Evolutionary conservation across 1,140 invertebrate species (phyloP), one percentile per base, ranked within the genome.

Genomic region (Eurosta solidaginis): DNA sequence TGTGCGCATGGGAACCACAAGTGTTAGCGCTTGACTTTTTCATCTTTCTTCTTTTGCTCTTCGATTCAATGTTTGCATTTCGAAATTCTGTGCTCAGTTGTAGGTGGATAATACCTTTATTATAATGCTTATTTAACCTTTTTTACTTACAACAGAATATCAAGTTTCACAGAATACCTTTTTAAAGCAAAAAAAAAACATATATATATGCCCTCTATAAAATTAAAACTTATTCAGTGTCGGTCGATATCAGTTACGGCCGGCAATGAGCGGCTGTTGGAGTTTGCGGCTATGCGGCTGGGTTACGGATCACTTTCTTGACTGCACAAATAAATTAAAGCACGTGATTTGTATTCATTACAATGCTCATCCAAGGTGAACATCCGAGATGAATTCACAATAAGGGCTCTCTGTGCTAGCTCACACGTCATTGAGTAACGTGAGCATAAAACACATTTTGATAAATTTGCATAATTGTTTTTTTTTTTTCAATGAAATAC

Each of bases 321-420:
- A 68, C 33, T 68, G 74, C 25, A 14, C 42, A 50, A 75, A 75
- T 75, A 75, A 68, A 75, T 47, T 75, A 47, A 47, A 42, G 25
- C 74, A 75, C 74, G 74, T 75, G 74, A 75, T 75, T 75, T 75
- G 74, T 75, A 75, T 75, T 47, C 74, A 75, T 75, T 75, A 75
- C 74, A 45, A n/a, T 36, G 74, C 25, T 40, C 42, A 22, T 68
- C 59, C 14, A 20, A n/a, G 5, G 33, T n/a, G 5, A 20, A 20
- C 29, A 10, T 40, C 20, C 33, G 33, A 20, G 40, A 68, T 33
- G 59, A 25, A 42, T 4, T 9, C 25, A 40, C 17, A 5, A 36
- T 3, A 12, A 20, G 29, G 7, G 17, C 25, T 63, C 20, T 9
- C 36, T 17, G 59, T 22, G 22, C n/a, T 40, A 9, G 33, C n/a